Evolutionary conservation across 2,888 invertebrate species (phyloP).

Genomic region (Macrosoma leucophasiata): DNA sequence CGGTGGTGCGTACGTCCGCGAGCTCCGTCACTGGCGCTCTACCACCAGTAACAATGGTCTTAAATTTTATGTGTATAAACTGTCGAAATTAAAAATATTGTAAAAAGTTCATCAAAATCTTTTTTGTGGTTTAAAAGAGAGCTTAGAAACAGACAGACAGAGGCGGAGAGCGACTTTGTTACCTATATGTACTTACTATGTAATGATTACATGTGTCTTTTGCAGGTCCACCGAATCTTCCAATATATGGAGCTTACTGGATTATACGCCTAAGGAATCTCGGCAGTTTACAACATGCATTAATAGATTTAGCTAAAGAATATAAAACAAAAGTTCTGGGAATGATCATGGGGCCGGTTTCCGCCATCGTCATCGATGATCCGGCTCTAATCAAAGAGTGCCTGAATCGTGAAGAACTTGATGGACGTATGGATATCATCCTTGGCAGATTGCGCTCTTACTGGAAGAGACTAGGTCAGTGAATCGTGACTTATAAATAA

Average conservation of each 20-base stretch:
- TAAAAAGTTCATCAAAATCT: too few species aligned
- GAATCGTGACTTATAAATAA: too few species aligned
- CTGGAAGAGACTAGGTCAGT: conserved; percentile 70
- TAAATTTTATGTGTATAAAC: too few species aligned
- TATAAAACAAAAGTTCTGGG: conserved; percentile 79
- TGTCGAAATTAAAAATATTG: too few species aligned
- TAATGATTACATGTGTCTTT: conserved; percentile 1
- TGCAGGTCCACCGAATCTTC: conserved; percentile 77
- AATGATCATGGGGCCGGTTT: conserved; percentile 66
- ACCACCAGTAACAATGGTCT: too few species aligned
- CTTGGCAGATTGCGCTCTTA: conserved; percentile 68
- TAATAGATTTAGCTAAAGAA: conserved; percentile 63
- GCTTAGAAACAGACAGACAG: too few species aligned
- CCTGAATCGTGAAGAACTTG: conserved; percentile 74
- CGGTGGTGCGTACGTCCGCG: too few species aligned
- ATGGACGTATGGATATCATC: conserved; percentile 74
- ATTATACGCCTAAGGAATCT: conserved; percentile 70
- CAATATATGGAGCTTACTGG: conserved; percentile 78
- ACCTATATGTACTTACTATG: too few species aligned
- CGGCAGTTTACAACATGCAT: conserved; percentile 65
- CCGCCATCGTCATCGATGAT: conserved; percentile 70
- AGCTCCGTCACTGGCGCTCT: too few species aligned
- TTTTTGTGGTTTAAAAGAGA: too few species aligned
- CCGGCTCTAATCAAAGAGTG: conserved; percentile 74
- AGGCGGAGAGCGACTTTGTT: too few species aligned